Evolutionary conservation across 2,113 vertebrate species (phyloP), one percentile per base, ranked within the genome.

Genomic region (Malurus melanocephalus): DNA sequence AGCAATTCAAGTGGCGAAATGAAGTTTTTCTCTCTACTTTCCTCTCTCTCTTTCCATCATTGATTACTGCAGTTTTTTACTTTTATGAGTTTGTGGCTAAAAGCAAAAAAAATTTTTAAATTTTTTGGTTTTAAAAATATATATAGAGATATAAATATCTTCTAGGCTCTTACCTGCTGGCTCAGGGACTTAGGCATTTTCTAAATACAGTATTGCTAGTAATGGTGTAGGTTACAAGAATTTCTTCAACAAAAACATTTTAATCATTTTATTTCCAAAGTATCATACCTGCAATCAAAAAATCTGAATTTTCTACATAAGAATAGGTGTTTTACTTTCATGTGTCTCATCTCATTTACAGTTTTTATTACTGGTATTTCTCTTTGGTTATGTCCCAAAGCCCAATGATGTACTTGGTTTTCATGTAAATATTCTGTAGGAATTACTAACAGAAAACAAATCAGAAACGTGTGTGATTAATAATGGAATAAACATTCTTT

Each of bases 101-200:
- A 75, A 79, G 64, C 57, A 35, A 33, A 30, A 75, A 13, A 51
- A 24, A 26, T 59, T 59, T 60, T 73, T 51, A 16, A 13, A 8
- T 16, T 78, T 93, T 93, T 59, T 79, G 69, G 77, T 92, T 91
- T 93, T 32, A 30, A n/a, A 69, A 42, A 84, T 60, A 35, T 65
- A 40, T 0, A 76, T 0, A 85, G 11, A 77, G 8, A 79, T 53
- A 85, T 17, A 78, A 74, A 51, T 80, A 79, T 43, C 55, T 59
- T 92, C 14, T 65, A 72, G 33, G 11, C 74, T 69, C 62, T 89
- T 92, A 66, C 90, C 92, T 95, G 81, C 89, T 91, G 85, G 87
- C 62, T 92, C 92, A 88, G 89, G 91, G 79, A 93, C 59, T 78
- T 76, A 59, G 9, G 76, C 24, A 48, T 73, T 93, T 78, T 93